These are phyloP conservation scores for Eretmocerus hayati DNA, from an alignment of 2,888 invertebrate genomes.

Conservation along the genomic window DNA sequence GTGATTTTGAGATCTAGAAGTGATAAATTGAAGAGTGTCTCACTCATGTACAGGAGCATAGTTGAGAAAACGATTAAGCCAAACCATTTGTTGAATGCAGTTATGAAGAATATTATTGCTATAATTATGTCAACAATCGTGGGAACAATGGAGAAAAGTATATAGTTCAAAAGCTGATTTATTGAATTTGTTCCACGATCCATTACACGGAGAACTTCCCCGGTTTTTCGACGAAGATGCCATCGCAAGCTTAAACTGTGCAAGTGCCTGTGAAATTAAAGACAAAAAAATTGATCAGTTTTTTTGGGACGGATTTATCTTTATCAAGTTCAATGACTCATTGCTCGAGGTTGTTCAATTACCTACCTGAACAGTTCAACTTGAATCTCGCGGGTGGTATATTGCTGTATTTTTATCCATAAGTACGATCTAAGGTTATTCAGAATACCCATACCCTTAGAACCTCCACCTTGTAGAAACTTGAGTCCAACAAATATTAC, in stretches of 20 bases:
- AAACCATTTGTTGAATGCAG: constrained; percentile 87
- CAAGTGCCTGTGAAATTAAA: constrained; percentile 70
- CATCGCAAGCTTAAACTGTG: constrained; percentile 87
- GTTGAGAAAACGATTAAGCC: constrained; percentile 90
- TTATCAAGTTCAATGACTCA: neutral
- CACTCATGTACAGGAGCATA: constrained; percentile 88
- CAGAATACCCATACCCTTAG: constrained; percentile 84
- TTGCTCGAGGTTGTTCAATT: too few species aligned
- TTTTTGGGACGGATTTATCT: neutral
- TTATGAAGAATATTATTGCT: constrained; percentile 82
- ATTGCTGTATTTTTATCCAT: constrained; percentile 95
- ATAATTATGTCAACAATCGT: constrained; percentile 88
- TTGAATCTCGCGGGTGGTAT: constrained; percentile 87
- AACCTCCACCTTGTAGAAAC: constrained; percentile 92
- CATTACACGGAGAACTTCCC: constrained; percentile 93
- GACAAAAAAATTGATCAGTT: too few species aligned
- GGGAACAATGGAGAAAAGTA: constrained; percentile 88
- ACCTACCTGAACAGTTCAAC: constrained; percentile 47
- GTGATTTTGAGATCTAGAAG: too few species aligned
- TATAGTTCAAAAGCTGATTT: constrained; percentile 85
- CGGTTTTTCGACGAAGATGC: constrained; percentile 93
- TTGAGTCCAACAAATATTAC: constrained; percentile 80
- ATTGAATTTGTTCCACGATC: constrained; percentile 96
- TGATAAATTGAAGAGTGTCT: constrained; percentile 27
- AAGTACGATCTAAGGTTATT: constrained; percentile 86